Base-by-base conservation (phyloP, 2,888 invertebrate genomes). In the Polydrusus pterygomalis region DNA sequence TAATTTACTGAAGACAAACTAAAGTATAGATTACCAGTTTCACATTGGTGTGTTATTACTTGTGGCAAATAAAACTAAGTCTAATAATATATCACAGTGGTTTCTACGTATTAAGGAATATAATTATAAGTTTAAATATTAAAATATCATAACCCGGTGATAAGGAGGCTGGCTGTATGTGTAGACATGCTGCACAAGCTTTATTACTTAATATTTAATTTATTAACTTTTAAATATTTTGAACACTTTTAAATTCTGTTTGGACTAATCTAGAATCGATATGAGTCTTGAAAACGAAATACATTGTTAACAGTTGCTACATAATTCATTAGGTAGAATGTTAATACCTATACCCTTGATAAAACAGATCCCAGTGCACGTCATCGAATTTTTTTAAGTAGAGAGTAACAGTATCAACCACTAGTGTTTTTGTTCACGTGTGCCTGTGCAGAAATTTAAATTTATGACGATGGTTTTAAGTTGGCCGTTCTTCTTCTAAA, bases 181-280 rank as follows among this genome's bases (percentile, higher is more conserved):
- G 40, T 49, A 38, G 56, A 43, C 54, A 54, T 51, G 51, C 51
- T 67, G 54, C 67, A 38, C 34, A 54, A 40, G 54, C 38, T 51
- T 64, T 47, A 30, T 49, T 49, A 49, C 17, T 63, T 47, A 25
- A 51, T 8, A 10, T 43, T 5, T 17, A 47, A 2, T 40, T 67
- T 67, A 54, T 13, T 18, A 67, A 56, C 56, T 43, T 69, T 69
- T 45, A 69, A 54, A 69, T 56, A 45, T 34, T 17, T 51, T 71
- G 71, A 70, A 70, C 62, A 70, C 62, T 70, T 69, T 67, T 25
- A 47, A 64, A 49, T 45, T 30, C 34, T 45, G 34, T 67, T 49
- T 18, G 10, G 20, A 67, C 18, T 58, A 60, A 13, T 45, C 60
- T 70, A 70, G 8, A 58, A 49, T 70, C 62, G 70, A 70, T 70